Evolutionary conservation across 2,113 vertebrate species (phyloP).

Genomic region (Isurus oxyrinchus): DNA sequence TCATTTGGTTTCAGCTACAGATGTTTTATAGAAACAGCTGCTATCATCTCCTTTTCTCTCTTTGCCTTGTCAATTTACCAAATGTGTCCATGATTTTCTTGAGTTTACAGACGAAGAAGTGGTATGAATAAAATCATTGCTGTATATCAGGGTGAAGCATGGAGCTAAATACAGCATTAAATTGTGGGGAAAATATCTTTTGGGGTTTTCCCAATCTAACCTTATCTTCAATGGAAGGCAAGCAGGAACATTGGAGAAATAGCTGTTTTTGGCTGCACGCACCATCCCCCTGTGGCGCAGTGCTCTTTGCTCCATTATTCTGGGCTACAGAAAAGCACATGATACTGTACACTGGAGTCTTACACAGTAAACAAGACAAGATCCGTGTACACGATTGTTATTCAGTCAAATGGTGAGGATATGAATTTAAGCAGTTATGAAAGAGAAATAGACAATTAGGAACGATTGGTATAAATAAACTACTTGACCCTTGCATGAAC

Average conservation of each 20-base stretch:
- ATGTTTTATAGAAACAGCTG: background rate
- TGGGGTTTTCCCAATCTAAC: background rate
- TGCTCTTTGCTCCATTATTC: background rate
- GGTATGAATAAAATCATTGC: background rate
- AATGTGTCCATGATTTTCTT: background rate
- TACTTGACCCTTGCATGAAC: background rate
- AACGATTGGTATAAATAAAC: background rate
- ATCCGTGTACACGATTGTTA: background rate
- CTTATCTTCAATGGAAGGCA: background rate
- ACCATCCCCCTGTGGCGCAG: background rate
- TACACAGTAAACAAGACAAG: background rate
- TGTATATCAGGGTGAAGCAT: background rate
- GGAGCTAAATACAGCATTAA: background rate
- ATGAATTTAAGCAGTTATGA: background rate
- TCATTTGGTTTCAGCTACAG: background rate
- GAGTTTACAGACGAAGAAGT: background rate
- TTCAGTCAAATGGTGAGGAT: background rate
- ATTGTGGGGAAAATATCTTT: background rate
- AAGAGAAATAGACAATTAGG: background rate
- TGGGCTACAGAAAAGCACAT: background rate
- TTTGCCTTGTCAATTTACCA: background rate
- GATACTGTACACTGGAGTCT: background rate
- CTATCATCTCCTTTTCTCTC: background rate
- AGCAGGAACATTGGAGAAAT: background rate
- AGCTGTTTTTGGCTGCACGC: background rate